Percentiles rank a stretch among this genome's conserved stretches.
Evolutionary conservation across 2,113 vertebrate genomes (phyloP).

Genomic region (Oryzias curvinotus): DNA sequence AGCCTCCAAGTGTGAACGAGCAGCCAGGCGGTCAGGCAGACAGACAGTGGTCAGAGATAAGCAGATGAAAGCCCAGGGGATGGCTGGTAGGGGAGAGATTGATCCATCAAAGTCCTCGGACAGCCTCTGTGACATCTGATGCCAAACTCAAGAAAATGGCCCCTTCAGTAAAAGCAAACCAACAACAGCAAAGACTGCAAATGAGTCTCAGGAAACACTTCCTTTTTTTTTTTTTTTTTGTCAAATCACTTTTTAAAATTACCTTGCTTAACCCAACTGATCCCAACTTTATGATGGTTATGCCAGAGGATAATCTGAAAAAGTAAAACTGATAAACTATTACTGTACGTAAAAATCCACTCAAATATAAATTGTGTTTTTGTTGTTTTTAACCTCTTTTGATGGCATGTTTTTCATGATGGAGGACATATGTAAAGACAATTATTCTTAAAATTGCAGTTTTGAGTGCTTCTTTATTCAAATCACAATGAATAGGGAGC

Average conservation of each 20-base stretch:
- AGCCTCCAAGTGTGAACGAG: conserved; percentile 62
- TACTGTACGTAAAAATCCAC: not conserved
- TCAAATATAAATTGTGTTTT: not conserved
- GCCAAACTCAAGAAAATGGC: conserved; percentile 55
- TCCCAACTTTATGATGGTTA: not conserved
- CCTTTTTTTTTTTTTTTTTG: not conserved
- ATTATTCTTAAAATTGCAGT: too few species aligned
- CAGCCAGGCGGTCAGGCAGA: conserved; percentile 68
- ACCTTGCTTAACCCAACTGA: not conserved
- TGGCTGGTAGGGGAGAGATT: conserved; percentile 70
- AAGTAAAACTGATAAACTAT: not conserved
- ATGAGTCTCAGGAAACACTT: not conserved
- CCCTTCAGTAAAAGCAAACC: conserved; percentile 14
- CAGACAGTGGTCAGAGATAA: conserved; percentile 78
- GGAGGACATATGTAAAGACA: too few species aligned
- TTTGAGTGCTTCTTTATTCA: too few species aligned
- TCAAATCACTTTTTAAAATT: not conserved
- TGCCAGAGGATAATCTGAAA: not conserved
- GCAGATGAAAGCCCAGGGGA: conserved; percentile 70
- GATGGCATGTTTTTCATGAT: too few species aligned
- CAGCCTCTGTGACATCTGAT: conserved; percentile 68
- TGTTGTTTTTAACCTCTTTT: too few species aligned
- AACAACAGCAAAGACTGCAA: conserved; percentile 16
- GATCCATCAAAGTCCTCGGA: conserved; percentile 71
- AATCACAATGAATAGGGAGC: too few species aligned